phyloP scores from a whole-genome alignment of 92 coral and sea anemone species.

The Desmophyllum pertusum region DNA sequence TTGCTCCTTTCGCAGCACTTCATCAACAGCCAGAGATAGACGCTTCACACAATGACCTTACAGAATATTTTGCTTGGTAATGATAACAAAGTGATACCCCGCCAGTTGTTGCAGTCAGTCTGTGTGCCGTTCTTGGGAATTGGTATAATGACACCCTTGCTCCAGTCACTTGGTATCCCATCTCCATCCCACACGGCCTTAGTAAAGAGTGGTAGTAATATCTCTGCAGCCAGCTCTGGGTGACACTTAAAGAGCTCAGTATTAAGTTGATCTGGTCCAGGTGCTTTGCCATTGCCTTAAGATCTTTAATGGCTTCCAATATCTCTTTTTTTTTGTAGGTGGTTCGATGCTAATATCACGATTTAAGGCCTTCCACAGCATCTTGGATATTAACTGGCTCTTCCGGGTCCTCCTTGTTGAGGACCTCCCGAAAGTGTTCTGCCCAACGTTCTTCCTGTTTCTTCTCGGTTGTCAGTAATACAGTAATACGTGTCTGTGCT shows the following conservation, averaged over 20 bases:
- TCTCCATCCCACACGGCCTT: not conserved
- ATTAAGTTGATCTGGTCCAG: slow-evolving; percentile 3
- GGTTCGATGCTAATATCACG: slow-evolving; percentile 2
- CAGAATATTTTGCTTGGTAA: not conserved
- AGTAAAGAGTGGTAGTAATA: slow-evolving; percentile 17
- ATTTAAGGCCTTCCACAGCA: too few relatives aligned
- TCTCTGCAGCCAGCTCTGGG: slow-evolving; percentile 11
- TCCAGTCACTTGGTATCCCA: slow-evolving; percentile 1
- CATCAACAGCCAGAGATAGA: not conserved
- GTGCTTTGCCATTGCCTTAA: slow-evolving; percentile 21
- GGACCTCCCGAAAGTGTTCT: too few relatives aligned
- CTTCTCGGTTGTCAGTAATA: not conserved
- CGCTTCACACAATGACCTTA: not conserved
- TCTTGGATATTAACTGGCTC: not conserved
- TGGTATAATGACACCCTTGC: not conserved
- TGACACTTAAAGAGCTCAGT: too few relatives aligned
- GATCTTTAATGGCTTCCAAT: not conserved
- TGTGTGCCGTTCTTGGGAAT: not conserved
- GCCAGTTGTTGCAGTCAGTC: not conserved
- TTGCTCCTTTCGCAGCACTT: not conserved
- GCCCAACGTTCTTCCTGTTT: not conserved
- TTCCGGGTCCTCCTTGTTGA: not conserved
- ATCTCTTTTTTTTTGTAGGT: not conserved
- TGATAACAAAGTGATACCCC: not conserved
- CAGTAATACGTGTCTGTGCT: too few relatives aligned